These are phyloP conservation scores for Amphimedon queenslandica DNA, from an alignment of 37 sponge, comb jelly and placozoan species.

Conservation along the genomic window DNA sequence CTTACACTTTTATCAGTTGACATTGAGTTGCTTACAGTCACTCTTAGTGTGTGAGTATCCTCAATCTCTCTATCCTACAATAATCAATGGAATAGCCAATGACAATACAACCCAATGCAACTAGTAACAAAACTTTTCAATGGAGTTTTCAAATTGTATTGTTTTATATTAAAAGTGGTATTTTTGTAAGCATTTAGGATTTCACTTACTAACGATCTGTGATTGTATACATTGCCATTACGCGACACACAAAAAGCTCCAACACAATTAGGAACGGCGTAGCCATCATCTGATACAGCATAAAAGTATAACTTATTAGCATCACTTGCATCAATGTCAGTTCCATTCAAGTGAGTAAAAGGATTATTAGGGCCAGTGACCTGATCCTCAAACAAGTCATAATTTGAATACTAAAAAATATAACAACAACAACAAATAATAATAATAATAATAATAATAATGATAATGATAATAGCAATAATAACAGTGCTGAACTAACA, in stretches of 20 bases:
- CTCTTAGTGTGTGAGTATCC: not conserved
- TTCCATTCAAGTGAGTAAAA: not conserved
- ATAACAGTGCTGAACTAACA: not conserved
- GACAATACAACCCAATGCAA: too few species aligned
- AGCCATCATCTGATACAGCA: not conserved
- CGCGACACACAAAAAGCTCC: too few species aligned
- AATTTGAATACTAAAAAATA: not conserved
- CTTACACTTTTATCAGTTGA: too few species aligned
- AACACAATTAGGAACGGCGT: too few species aligned
- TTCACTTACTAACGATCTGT: too few species aligned
- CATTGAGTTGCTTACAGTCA: not conserved
- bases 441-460: conserved; percentile 2
- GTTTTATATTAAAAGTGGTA: too few species aligned
- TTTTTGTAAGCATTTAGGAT: too few species aligned
- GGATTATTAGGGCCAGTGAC: not conserved
- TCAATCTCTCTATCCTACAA: conserved; percentile 1
- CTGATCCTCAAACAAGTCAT: not conserved
- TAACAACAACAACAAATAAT: not conserved
- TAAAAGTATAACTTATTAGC: not conserved
- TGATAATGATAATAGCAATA: not conserved
- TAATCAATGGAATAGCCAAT: too few species aligned
- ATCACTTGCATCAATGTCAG: not conserved
- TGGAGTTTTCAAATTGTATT: too few species aligned
- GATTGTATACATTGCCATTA: too few species aligned
- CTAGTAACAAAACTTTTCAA: too few species aligned